Evolutionary conservation across 2,113 vertebrate genomes (phyloP).

Genomic region (Thalassoma bifasciatum): DNA sequence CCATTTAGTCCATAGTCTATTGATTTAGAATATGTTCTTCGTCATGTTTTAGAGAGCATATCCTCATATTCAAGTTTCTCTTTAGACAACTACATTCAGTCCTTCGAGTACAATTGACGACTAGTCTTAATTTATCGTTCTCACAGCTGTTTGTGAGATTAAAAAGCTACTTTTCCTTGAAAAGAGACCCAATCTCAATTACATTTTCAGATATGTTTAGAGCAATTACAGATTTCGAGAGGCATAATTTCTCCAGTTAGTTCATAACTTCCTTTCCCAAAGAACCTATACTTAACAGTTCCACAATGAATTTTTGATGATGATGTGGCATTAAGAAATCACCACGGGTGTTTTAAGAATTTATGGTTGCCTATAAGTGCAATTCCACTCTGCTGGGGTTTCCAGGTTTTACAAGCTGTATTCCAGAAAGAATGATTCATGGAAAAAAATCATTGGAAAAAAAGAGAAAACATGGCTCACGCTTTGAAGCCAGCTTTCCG

Average conservation of each 20-base stretch:
- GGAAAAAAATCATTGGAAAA: constrained; percentile 47
- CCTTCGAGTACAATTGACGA: constrained; percentile 1
- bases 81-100: neutral
- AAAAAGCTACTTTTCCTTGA: constrained; percentile 40
- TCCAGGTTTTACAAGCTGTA: constrained; percentile 56
- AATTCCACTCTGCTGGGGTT: constrained; percentile 54
- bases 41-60: neutral
- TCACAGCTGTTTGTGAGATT: constrained; percentile 46
- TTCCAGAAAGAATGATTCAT: constrained; percentile 65
- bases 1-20: neutral
- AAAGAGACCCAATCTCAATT: constrained; percentile 61
- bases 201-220: constrained; percentile 55
- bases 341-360: constrained; percentile 58
- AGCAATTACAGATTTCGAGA: constrained; percentile 70
- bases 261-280: constrained; percentile 68
- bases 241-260: constrained; percentile 69
- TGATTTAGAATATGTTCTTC: neutral
- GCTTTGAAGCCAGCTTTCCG: constrained; percentile 61
- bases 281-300: constrained; percentile 62
- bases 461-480: constrained; percentile 25
- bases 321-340: constrained; percentile 57
- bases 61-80: neutral
- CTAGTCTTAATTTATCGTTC: constrained; percentile 24
- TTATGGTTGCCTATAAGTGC: constrained; percentile 58
- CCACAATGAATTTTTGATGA: constrained; percentile 54